Evolutionary conservation across 37 sponge, comb jelly and placozoan species (phyloP), one percentile per base, ranked within the genome.

Genomic region (Geodia barretti): DNA sequence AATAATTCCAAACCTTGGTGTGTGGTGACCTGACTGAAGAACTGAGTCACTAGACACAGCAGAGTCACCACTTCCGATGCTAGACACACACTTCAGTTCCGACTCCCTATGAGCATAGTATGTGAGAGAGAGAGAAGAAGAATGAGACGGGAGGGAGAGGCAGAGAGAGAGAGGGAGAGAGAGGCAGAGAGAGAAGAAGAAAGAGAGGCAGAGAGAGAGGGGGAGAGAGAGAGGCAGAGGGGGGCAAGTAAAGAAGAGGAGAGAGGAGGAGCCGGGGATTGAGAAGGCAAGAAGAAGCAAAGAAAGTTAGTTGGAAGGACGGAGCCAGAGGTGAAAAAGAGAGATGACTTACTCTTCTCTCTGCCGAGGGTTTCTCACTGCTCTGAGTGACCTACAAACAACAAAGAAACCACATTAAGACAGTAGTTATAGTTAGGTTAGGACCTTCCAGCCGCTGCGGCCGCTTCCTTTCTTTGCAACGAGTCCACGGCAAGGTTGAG

Each of bases 11-110:
- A 37, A 79, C 87, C 80, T 20, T 61, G 59, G 25, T 86, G 61
- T 3, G 80, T n/a, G 26, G 79, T 76, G 33, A 89, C 42, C 36
- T 38, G 30, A 31, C 84, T 72, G 47, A 89, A 79, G 81, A 89
- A 89, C 32, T 72, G 39, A 1, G 91, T 86, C 25, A 90, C 86
- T 0, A 90, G 74, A 70, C 91, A 90, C 79, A 90, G 76, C 32
- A 90, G 73, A 40, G 85, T 86, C 25, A 90, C 86, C 60, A 90
- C 91, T 59, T 90, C 85, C 20, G 85, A 78, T 9, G 89, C 89
- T 2, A 88, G 84, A n/a, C 62, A 88, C 75, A 54, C 78, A 78
- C 29, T 41, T 54, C 0, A 38, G 63, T 1, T 69, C 67, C 24
- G 71, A 66, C 70, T 62, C 14, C 34, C 79, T 79, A 68, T 2